A percentile compares a stretch with the other conserved stretches of the same genome.
Conservation (phyloP, 2,113 vertebrate genomes). For the Arizona elegans region DNA sequence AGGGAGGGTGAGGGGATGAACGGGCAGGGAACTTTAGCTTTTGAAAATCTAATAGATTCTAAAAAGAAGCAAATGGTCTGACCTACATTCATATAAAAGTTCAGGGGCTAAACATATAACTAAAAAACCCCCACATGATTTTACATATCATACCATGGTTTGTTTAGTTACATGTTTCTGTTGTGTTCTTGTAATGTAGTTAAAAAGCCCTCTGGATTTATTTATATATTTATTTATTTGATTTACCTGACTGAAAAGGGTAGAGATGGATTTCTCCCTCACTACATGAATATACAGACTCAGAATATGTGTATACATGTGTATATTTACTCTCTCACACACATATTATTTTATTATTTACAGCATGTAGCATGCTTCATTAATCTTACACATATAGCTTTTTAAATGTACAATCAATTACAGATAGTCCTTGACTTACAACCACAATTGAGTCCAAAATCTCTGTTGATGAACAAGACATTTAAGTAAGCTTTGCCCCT, state of each 20-base stretch:
- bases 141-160: background rate
- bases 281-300: background rate
- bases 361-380: background rate
- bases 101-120: background rate
- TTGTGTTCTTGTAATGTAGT: background rate
- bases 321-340: background rate
- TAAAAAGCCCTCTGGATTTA: background rate
- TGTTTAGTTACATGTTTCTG: background rate
- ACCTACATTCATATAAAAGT: background rate
- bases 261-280: background rate
- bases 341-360: background rate
- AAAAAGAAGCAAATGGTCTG: background rate
- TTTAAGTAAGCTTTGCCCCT: background rate
- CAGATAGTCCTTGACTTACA: background rate
- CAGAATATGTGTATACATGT: background rate
- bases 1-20: background rate
- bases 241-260: background rate
- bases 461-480: background rate
- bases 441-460: background rate
- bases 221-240: background rate
- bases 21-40: background rate
- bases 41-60: background rate
- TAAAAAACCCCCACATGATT: background rate
- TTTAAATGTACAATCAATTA: background rate
- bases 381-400: background rate